Evolutionary conservation across 1,140 invertebrate species (phyloP), one percentile per base, ranked within the genome.

Genomic region (Ips typographus): DNA sequence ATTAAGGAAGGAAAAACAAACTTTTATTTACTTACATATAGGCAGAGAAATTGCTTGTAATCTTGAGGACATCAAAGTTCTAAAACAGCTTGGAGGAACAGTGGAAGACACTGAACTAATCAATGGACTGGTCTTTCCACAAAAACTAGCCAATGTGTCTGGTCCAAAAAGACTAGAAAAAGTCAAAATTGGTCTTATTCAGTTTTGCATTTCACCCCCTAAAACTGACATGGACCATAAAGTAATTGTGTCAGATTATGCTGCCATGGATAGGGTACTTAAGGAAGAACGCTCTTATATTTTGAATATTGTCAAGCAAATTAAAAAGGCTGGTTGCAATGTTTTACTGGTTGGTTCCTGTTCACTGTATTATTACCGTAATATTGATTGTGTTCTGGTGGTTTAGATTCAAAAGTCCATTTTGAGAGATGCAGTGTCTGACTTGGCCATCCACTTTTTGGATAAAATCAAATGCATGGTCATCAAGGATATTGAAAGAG

Each of bases 201-300:
- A 99, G 80, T 99, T 99, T 80, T 99, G 98, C 81, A 96, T 99
- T 81, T 99, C 98, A 51, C 95, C 98, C 65, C 98, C 98, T 4
- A 99, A 99, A 84, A 99, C 98, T 69, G 97, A 99, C 85, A 99
- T 99, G 96, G 98, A 99, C 79, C 96, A 98, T 83, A 94, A 91
- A 81, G 95, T 99, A 0, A 90, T 99, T 74, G 94, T 99, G 5
- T 96, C 96, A 0, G 98, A 99, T 81, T 99, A 99, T 79, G 89
- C 96, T 49, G 96, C 98, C 68, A 99, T 99, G 98, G 98, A 99
- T 83, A 87, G 98, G 68, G 94, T 99, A 1, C 79, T 99, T n/a
- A 93, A 97, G 79, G 98, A 99, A 83, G 98, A 99, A 82, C 88
- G 98, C 60, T 89, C 94, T 57, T 99, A 99, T 79, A 98, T 99